Evolutionary conservation across 2,888 invertebrate genomes (phyloP).

Genomic region (Hemaris fuciformis): DNA sequence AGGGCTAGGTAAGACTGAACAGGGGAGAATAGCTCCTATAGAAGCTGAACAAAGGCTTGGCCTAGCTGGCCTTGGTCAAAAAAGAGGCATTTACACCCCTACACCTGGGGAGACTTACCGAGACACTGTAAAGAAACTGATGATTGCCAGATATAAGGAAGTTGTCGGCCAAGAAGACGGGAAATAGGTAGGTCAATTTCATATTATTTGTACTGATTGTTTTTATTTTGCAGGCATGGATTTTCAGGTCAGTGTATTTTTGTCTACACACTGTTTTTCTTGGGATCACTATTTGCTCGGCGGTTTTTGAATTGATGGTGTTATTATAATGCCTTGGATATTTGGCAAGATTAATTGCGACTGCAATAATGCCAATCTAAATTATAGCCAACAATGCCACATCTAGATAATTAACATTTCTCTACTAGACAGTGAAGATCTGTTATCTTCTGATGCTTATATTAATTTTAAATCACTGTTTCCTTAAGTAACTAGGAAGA

Average conservation of each 20-base stretch:
- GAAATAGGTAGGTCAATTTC: conserved; percentile 63
- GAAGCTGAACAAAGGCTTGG: conserved; percentile 87
- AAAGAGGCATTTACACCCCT: conserved; percentile 88
- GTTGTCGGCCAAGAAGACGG: conserved; percentile 83
- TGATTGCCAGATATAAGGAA: conserved; percentile 93
- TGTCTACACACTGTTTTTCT: background rate
- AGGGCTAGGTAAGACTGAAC: conserved; percentile 96
- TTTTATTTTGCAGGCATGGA: conserved; percentile 49
- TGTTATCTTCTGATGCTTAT: no score
- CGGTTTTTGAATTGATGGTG: conserved; percentile 13
- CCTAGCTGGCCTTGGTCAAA: conserved; percentile 93
- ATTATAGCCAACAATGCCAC: no score
- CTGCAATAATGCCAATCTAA: background rate
- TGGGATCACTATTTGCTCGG: conserved; percentile 14
- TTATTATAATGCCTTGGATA: background rate
- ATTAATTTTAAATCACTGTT: background rate
- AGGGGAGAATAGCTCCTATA: conserved; percentile 95
- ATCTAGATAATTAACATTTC: no score
- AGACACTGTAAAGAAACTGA: conserved; percentile 94
- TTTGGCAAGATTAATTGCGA: background rate
- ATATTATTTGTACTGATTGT: conserved; percentile 31
- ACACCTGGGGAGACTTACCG: conserved; percentile 93
- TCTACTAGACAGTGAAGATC: no score
- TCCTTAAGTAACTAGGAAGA: background rate
- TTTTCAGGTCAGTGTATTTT: conserved; percentile 51